These are phyloP conservation scores for Eurypyga helias DNA, from an alignment of 2,113 vertebrate species.

Conservation along the genomic window DNA sequence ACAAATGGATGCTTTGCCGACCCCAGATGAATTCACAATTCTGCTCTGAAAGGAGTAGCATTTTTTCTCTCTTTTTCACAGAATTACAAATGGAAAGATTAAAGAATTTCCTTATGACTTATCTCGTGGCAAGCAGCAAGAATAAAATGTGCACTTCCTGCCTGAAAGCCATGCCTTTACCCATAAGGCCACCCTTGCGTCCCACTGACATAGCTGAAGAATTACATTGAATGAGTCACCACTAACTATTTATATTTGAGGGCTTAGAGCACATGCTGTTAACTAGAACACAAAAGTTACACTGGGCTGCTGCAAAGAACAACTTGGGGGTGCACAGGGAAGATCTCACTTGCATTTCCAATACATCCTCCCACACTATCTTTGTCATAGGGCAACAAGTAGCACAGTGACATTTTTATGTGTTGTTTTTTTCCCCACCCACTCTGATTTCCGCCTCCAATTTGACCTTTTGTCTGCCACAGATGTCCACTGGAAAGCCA, in stretches of 20 bases:
- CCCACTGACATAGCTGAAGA: conserved; percentile 65
- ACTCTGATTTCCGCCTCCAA: conserved; percentile 52
- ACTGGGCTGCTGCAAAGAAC: background rate
- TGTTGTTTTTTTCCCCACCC: conserved; percentile 5
- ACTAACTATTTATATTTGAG: conserved; percentile 31
- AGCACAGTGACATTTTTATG: conserved; percentile 59
- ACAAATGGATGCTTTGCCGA: background rate
- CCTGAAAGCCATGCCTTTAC: conserved; percentile 54
- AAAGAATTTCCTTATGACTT: conserved; percentile 53
- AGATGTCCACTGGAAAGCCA: background rate
- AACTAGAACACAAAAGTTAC: conserved; percentile 31
- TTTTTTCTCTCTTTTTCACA: conserved; percentile 24
- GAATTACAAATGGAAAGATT: conserved; percentile 38
- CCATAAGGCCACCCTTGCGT: conserved; percentile 20
- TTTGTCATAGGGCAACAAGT: conserved; percentile 67
- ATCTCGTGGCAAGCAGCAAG: conserved; percentile 39
- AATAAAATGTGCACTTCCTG: conserved; percentile 53
- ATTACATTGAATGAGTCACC: conserved; percentile 61
- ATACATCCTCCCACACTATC: conserved; percentile 52
- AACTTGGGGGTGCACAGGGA: conserved; percentile 26
- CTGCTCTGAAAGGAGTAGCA: background rate
- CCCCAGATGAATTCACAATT: conserved; percentile 28
- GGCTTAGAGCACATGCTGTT: conserved; percentile 35
- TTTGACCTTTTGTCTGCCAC: conserved; percentile 44
- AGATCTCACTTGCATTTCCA: conserved; percentile 50